Evolutionary conservation across 2,113 vertebrate species (phyloP), one percentile per base, ranked within the genome.

Genomic region (Nycticebus coucang): DNA sequence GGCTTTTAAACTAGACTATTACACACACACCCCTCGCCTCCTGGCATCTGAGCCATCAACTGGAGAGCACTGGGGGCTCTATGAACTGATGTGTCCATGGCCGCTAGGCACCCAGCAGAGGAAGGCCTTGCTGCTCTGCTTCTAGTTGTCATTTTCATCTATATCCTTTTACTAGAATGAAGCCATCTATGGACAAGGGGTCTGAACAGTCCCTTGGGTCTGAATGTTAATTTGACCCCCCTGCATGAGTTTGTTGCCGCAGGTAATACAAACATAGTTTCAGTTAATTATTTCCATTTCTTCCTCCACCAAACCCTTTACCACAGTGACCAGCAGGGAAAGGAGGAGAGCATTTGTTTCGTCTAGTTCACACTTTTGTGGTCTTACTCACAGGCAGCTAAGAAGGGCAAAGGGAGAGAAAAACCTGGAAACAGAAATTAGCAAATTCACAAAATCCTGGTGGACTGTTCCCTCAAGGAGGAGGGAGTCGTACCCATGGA

Each of bases 221-320:
- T 83, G 26, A 86, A 72, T 77, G 57, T 75, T 93, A 74, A 50
- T 89, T 21, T 91, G 87, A 93, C 75, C 14, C 35, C 28, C 77
- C 37, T 26, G 12, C 22, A 11, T 37, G 37, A 95, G 77, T 80
- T 66, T 86, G 41, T 78, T 80, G 77, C 75, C 89, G 72, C 33
- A 86, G 68, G 84, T 79, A 91, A 89, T 69, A 90, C 30, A 91
- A 72, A 77, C 64, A 90, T 35, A 79, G 68, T 86, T 92, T 96
- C 83, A 87, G 78, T 89, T 89, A 37, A 95, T 87, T 53, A 81
- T 79, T 94, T 91, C 83, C 79, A 89, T 72, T 87, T 87, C 87
- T 93, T 64, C 64, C 74, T 93, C 91, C 60, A 92, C 79, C 28
- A 66, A 88, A 55, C 26, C 68, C 57, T 92, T 78, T 24, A 35